Percentiles rank a stretch among this genome's conserved stretches.
Conservation (phyloP, 2,113 vertebrate species). For the Opisthocomus hoazin region DNA sequence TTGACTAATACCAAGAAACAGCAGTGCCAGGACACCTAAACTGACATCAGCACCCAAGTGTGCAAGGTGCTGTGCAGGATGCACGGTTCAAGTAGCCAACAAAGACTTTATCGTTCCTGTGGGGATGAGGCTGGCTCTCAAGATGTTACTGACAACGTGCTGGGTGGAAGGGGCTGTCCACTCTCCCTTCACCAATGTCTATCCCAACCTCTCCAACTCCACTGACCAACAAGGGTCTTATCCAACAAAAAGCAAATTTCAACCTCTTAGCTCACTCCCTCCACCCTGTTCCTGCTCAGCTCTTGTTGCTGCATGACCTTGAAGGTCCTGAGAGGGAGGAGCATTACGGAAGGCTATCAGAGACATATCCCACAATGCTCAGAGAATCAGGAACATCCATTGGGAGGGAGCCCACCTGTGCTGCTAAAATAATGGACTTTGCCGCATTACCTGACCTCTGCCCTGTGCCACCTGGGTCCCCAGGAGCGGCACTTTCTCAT, state of each 20-base stretch:
- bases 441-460: background rate
- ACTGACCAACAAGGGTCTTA: fast-evolving
- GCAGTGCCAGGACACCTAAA: background rate
- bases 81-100: fast-evolving
- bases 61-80: background rate
- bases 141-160: background rate
- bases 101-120: background rate
- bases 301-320: background rate
- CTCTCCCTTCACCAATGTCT: fast-evolving
- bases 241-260: background rate
- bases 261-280: background rate
- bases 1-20: background rate
- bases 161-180: background rate
- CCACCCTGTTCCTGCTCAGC: background rate
- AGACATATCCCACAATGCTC: background rate
- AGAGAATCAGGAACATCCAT: background rate
- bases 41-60: background rate
- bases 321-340: background rate
- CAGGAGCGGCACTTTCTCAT: background rate
- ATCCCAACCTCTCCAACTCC: background rate
- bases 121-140: background rate
- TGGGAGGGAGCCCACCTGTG: background rate
- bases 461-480: background rate
- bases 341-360: background rate
- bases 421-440: background rate